Percentiles rank a stretch among this genome's conserved stretches.
Evolutionary conservation across 2,113 vertebrate genomes (phyloP).

Genomic region (Rhinopomastus cyanomelas): DNA sequence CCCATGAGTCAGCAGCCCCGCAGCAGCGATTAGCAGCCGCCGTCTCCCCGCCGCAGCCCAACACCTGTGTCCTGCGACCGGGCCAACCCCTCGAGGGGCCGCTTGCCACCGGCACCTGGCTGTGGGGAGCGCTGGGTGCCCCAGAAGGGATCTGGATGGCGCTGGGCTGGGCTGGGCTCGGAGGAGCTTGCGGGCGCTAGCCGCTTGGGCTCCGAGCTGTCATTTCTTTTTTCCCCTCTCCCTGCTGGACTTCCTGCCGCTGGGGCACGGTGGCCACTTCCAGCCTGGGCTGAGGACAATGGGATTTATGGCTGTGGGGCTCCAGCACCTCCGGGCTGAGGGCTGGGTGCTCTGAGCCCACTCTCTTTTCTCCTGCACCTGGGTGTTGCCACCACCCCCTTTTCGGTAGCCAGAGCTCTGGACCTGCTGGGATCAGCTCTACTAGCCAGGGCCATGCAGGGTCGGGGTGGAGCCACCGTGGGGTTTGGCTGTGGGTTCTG

Average conservation of each 20-base stretch:
- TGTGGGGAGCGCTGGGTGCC: too few species aligned
- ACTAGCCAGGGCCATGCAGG: background rate
- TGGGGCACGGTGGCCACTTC: background rate
- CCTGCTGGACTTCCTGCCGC: background rate
- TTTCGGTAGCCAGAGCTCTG: background rate
- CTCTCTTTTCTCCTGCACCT: rapidly evolving
- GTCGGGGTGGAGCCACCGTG: rapidly evolving
- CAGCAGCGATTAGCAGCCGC: background rate
- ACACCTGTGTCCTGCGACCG: too few species aligned
- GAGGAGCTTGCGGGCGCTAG: too few species aligned
- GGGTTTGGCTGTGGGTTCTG: rapidly evolving
- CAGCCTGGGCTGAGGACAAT: background rate
- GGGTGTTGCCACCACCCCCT: background rate
- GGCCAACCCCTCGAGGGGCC: too few species aligned
- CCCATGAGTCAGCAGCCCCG: too few species aligned
- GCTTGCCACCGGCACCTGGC: too few species aligned
- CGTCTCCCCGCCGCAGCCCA: too few species aligned
- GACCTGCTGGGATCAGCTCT: background rate
- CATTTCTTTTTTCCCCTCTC: too few species aligned
- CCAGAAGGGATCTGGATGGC: too few species aligned
- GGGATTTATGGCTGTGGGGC: background rate
- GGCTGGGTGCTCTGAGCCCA: background rate
- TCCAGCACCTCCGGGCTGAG: background rate
- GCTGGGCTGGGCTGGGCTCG: too few species aligned
- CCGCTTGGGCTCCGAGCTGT: too few species aligned